phyloP scores from a whole-genome alignment of 2,113 vertebrate genomes.

The Panthera uncia region DNA sequence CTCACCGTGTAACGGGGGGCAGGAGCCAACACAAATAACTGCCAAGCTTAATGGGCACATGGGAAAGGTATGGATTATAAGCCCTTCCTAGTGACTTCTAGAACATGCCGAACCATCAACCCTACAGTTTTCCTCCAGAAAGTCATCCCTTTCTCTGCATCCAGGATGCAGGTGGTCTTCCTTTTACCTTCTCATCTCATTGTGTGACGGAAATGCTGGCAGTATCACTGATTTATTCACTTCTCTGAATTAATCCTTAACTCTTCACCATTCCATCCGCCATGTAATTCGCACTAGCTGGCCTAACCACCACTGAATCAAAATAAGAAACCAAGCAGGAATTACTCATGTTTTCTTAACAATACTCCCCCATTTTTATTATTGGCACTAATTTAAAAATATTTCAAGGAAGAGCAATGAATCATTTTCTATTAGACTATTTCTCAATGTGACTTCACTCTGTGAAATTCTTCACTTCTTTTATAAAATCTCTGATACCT shows the following conservation, averaged over 20 bases:
- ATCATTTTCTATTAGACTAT: constrained; percentile 10
- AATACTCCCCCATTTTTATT: not conserved
- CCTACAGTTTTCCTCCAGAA: not conserved
- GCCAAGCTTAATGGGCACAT: not conserved
- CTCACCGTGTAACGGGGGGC: not conserved
- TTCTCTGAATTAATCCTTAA: not conserved
- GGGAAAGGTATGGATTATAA: not conserved
- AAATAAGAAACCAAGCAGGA: constrained; percentile 40
- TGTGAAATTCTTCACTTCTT: not conserved
- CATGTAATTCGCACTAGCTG: not conserved
- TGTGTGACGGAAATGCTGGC: not conserved
- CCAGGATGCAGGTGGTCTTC: not conserved
- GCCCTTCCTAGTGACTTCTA: not conserved
- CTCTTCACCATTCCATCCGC: not conserved
- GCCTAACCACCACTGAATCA: not conserved
- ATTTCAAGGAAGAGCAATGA: constrained; percentile 13
- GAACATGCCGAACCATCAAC: not conserved
- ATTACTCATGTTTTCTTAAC: constrained; percentile 35
- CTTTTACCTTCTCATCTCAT: not conserved
- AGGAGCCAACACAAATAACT: not conserved
- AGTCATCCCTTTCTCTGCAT: no score
- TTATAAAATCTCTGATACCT: not conserved
- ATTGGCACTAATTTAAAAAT: not conserved
- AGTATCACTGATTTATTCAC: not conserved
- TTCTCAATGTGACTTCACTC: constrained; percentile 19